Evolutionary conservation across 1,140 invertebrate genomes (phyloP).

Genomic region (Bicyclus anynana): DNA sequence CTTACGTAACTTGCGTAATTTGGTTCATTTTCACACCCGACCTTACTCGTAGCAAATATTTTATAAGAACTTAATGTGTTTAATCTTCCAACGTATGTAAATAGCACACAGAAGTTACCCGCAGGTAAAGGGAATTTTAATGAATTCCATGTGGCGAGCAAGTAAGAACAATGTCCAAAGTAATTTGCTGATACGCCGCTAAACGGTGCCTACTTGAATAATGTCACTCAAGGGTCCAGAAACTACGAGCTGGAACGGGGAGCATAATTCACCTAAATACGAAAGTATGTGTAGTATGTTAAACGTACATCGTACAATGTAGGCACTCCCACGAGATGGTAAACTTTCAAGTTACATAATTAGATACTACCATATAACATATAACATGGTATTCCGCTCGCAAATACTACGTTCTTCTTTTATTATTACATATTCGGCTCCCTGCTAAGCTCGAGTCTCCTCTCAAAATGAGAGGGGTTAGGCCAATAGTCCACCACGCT

Average conservation of each 20-base stretch:
- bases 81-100: neutral
- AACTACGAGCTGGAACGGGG: neutral
- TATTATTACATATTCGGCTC: too few species aligned
- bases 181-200: constrained; percentile 12
- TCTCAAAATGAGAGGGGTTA: too few species aligned
- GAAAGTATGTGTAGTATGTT: neutral
- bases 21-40: too few species aligned
- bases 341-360: too few species aligned
- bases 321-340: neutral
- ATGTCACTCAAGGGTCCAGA: constrained; percentile 9
- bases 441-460: too few species aligned
- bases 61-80: too few species aligned
- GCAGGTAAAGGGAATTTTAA: constrained; percentile 7
- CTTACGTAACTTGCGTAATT: too few species aligned
- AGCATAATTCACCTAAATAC: constrained; percentile 3
- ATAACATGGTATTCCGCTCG: too few species aligned
- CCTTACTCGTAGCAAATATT: too few species aligned
- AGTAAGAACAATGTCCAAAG: constrained; percentile 5
- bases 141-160: constrained; percentile 7
- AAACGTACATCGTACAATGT: neutral
- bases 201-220: constrained; percentile 7
- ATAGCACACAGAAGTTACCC: neutral
- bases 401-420: too few species aligned
- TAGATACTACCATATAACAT: too few species aligned
- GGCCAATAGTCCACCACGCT: too few species aligned